phyloP scores from a whole-genome alignment of 2,113 vertebrate genomes.

The Pollachius pollachius region DNA sequence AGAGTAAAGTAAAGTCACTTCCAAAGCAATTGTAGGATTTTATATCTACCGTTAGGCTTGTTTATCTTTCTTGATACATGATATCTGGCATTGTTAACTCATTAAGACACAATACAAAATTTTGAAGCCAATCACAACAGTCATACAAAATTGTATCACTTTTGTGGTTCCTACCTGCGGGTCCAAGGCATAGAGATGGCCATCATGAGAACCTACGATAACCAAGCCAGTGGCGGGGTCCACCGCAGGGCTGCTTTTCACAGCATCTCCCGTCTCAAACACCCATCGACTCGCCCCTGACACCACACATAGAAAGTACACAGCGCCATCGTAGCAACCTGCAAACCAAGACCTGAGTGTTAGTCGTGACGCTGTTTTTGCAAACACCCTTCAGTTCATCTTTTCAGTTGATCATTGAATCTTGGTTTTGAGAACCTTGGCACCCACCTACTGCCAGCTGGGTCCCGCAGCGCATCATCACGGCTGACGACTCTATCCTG shows the following conservation, averaged over 20 bases:
- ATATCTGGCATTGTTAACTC: too few relatives aligned
- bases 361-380: too few relatives aligned
- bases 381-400: too few relatives aligned
- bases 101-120: too few relatives aligned
- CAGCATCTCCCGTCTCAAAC: constrained; percentile 81
- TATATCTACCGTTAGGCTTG: too few relatives aligned
- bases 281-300: constrained; percentile 82
- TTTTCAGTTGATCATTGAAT: too few relatives aligned
- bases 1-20: too few relatives aligned
- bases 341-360: not conserved
- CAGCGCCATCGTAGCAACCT: constrained; percentile 89
- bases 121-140: too few relatives aligned
- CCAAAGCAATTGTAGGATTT: too few relatives aligned
- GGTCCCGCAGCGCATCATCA: constrained; percentile 81
- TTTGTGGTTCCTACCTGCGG: constrained; percentile 72
- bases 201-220: constrained; percentile 89
- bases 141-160: too few relatives aligned
- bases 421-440: not conserved
- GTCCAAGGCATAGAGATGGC: constrained; percentile 85
- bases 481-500: constrained; percentile 90
- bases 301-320: constrained; percentile 80
- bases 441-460: constrained; percentile 84
- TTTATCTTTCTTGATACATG: too few relatives aligned
- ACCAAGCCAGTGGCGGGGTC: constrained; percentile 82
- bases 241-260: constrained; percentile 85